Evolutionary conservation across 2,888 invertebrate species (phyloP), one percentile per base, ranked within the genome.

Genomic region (Ophion slaviceki): DNA sequence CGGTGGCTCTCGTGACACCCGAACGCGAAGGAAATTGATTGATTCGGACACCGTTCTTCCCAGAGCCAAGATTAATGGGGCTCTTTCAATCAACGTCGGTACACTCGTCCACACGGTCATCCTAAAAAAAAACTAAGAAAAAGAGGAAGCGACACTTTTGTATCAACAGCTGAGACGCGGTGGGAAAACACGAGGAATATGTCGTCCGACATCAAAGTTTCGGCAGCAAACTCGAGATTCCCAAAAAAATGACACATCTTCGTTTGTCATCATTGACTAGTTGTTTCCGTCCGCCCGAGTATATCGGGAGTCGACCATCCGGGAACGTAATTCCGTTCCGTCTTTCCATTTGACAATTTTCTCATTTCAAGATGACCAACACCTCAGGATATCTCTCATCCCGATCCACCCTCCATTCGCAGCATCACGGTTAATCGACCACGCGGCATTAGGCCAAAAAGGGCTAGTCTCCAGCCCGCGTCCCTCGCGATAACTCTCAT

Each of bases 11-110:
- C 77, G 62, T 70, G 62, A 57, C 62, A 20, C 40, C 45, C 80
- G 76, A 71, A 59, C 70, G 62, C 53, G 59, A 71, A 24, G 20
- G 66, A 80, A 80, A 79, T 80, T 76, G 75, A 84, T 84, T 76
- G 84, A 70, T 79, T 79, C 74, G 11, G 53, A 14, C 53, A 62
- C 66, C 59, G 77, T 62, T 82, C 72, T 68, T 68, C 72, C 53
- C 47, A 53, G 67, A 36, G 61, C 17, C 45, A 20, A 75, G 80
- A 80, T 84, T 84, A 80, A 80, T 79, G 75, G 40, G 32, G 59
- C 28, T 40, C 62, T 71, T 75, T 84, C 76, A 66, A 80, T 84
- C 84, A 71, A 70, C 75, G 57, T 71, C 64, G 36, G 68, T 36
- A 6, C 67, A 67, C n/a, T 53, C 47, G 20, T 7, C 17, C 3